phyloP scores from a whole-genome alignment of 2,888 invertebrate species.

The Frankliniella intonsa region DNA sequence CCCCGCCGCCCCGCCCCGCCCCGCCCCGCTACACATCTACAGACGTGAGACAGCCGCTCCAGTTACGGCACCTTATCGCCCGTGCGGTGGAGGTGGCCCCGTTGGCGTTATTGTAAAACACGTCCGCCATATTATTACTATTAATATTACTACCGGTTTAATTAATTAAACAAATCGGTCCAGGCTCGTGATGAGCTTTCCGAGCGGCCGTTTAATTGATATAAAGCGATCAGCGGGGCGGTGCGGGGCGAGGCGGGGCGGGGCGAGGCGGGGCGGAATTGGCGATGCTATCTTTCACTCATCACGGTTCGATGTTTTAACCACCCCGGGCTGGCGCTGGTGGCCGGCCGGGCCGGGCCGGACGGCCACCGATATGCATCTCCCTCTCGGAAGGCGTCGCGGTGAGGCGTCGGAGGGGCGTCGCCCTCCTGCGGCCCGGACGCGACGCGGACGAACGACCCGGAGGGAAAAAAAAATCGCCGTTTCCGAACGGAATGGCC shows the following conservation, averaged over 20 bases:
- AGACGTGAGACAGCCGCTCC: no score
- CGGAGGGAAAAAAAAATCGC: no score
- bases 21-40: neutral
- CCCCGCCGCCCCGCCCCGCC: neutral
- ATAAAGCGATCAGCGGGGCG: neutral
- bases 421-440: neutral
- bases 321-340: neutral
- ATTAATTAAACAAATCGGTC: conserved; percentile 7
- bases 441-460: no score
- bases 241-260: neutral
- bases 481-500: neutral
- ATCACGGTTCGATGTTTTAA: conserved; percentile 18
- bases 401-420: neutral
- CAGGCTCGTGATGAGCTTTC: neutral
- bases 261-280: neutral
- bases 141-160: neutral
- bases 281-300: conserved; percentile 22
- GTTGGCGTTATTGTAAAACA: neutral
- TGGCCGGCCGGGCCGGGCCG: neutral
- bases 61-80: no score
- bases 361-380: neutral
- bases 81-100: no score
- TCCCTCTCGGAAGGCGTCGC: neutral
- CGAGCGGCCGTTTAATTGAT: conserved; percentile 3
- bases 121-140: neutral